phyloP scores from a whole-genome alignment of 2,888 invertebrate genomes.

The Drosophila putrida region DNA sequence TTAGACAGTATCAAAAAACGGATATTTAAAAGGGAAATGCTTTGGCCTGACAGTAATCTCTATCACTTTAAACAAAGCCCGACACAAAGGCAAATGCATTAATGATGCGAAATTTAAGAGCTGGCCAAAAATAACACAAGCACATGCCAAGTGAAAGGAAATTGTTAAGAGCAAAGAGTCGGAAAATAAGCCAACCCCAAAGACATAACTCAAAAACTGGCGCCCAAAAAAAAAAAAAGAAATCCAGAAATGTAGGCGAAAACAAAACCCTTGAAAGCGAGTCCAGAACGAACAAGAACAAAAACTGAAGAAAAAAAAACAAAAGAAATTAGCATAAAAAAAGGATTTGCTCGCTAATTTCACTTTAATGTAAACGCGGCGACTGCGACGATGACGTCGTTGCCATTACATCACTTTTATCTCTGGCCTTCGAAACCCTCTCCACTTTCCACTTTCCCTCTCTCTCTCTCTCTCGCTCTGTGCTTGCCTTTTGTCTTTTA shows the following conservation, averaged over 20 bases:
- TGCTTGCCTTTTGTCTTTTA: slow-evolving; percentile 57
- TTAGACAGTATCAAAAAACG: not conserved
- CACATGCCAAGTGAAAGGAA: slow-evolving; percentile 57
- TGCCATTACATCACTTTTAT: slow-evolving; percentile 80
- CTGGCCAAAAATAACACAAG: slow-evolving; percentile 69
- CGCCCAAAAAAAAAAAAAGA: slow-evolving; percentile 55
- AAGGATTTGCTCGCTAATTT: slow-evolving; percentile 80
- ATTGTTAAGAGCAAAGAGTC: slow-evolving; percentile 67
- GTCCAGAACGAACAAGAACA: slow-evolving; percentile 12
- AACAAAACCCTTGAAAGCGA: slow-evolving; percentile 46
- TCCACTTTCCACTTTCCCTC: not conserved
- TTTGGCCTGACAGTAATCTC: slow-evolving; percentile 17
- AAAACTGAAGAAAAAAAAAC: slow-evolving; percentile 1
- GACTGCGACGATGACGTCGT: slow-evolving; percentile 66
- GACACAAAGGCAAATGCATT: slow-evolving; percentile 32
- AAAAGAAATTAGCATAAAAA: slow-evolving; percentile 77
- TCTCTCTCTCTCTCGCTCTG: not conserved
- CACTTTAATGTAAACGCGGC: slow-evolving; percentile 74
- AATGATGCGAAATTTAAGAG: slow-evolving; percentile 63
- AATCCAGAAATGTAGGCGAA: slow-evolving; percentile 30
- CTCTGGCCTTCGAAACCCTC: slow-evolving; percentile 25
- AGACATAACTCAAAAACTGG: slow-evolving; percentile 69
- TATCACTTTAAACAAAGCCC: slow-evolving; percentile 25
- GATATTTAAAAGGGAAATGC: not conserved
- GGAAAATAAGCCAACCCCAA: slow-evolving; percentile 74